phyloP scores from a whole-genome alignment of 2,888 invertebrate species.

The Tiliacea citrago region DNA sequence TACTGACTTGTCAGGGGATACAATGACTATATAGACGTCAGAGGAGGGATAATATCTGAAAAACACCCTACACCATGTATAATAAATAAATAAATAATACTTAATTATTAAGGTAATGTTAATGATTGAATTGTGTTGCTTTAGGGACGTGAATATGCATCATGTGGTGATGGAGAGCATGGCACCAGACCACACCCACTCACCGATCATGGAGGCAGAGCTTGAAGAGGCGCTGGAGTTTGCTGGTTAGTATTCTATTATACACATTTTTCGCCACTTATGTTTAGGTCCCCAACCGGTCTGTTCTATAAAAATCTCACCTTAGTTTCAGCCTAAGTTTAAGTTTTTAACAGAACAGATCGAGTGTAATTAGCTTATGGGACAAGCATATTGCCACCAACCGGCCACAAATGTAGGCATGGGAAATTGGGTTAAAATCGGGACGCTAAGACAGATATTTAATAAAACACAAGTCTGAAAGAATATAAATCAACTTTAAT shows the following conservation, averaged over 20 bases:
- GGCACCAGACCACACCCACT: slow-evolving; percentile 16
- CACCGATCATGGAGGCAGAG: slow-evolving; percentile 69
- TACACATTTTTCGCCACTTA: not conserved
- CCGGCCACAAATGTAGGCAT: too few species aligned
- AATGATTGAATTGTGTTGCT: not conserved
- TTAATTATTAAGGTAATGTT: not conserved
- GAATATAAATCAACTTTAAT: too few species aligned
- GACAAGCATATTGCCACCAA: too few species aligned
- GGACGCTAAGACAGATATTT: too few species aligned
- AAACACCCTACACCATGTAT: not conserved
- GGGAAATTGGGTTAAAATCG: too few species aligned
- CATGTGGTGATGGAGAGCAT: slow-evolving; percentile 50
- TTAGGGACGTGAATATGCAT: slow-evolving; percentile 51
- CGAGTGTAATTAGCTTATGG: too few species aligned
- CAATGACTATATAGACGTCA: too few species aligned
- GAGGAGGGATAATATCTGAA: too few species aligned
- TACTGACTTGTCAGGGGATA: too few species aligned
- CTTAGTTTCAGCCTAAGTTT: too few species aligned
- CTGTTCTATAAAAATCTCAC: not conserved
- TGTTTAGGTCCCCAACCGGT: not conserved
- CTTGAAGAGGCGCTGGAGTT: slow-evolving; percentile 82
- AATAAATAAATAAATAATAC: not conserved
- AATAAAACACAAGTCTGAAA: too few species aligned
- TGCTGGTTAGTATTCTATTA: slow-evolving; percentile 72
- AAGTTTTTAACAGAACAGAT: too few species aligned